Evolutionary conservation across 2,888 invertebrate species (phyloP).

Genomic region (Drosophila setosimentum): DNA sequence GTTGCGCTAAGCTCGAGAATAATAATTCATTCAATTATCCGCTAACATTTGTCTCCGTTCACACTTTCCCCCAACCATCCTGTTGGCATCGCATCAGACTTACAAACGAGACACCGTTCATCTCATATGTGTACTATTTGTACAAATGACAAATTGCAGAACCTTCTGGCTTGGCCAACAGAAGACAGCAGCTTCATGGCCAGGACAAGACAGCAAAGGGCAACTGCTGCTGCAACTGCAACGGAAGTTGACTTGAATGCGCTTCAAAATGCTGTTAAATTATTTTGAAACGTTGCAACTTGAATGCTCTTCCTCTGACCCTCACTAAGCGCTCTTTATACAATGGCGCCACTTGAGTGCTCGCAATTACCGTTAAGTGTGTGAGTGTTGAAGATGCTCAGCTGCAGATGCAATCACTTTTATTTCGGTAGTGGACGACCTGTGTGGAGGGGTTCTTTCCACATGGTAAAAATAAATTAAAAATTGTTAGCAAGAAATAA

Average conservation of each 20-base stretch:
- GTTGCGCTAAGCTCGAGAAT: slow-evolving; percentile 35
- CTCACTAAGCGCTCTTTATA: slow-evolving; percentile 36
- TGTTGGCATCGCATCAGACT: slow-evolving; percentile 6
- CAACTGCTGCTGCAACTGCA: slow-evolving; percentile 38
- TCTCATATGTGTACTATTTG: slow-evolving; percentile 69
- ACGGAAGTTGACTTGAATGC: slow-evolving; percentile 80
- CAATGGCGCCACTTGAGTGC: slow-evolving; percentile 79
- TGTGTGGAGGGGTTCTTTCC: not conserved
- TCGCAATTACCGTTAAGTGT: slow-evolving; percentile 73
- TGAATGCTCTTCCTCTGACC: slow-evolving; percentile 23
- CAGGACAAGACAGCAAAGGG: slow-evolving; percentile 42
- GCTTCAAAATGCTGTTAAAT: slow-evolving; percentile 81
- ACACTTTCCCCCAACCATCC: slow-evolving; percentile 1
- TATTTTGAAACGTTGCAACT: slow-evolving; percentile 77
- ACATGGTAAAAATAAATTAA: slow-evolving; percentile 41
- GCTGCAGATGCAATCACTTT: slow-evolving; percentile 51
- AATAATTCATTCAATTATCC: slow-evolving; percentile 63
- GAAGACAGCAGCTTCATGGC: slow-evolving; percentile 32
- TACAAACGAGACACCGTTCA: slow-evolving; percentile 62
- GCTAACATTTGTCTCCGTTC: slow-evolving; percentile 21
- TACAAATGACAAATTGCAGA: slow-evolving; percentile 79
- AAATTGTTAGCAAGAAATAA: slow-evolving; percentile 47
- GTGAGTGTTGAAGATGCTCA: slow-evolving; percentile 55
- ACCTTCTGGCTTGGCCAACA: slow-evolving; percentile 52
- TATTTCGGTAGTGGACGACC: not conserved